A percentile compares a stretch with the other conserved stretches of the same genome.
Conservation (phyloP, 2,113 vertebrate genomes). For the Pollimyrus isidori region DNA sequence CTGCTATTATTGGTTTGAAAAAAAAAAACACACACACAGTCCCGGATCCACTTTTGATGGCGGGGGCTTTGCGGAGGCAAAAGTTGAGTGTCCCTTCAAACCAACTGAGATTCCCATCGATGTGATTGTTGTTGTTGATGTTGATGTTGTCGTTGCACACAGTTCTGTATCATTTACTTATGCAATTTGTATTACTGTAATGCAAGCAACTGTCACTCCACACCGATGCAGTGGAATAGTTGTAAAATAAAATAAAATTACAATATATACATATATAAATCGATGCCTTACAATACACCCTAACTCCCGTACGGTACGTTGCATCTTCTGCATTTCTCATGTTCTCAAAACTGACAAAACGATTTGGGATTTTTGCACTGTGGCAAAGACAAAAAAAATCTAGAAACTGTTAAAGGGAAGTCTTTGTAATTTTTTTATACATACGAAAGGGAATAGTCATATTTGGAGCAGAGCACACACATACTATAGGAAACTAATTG, state of each 20-base stretch:
- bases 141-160: slow-evolving; percentile 45
- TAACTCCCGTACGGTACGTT: neutral
- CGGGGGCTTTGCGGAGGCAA: slow-evolving; percentile 22
- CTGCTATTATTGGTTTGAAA: slow-evolving; percentile 27
- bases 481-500: neutral
- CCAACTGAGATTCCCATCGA: slow-evolving; percentile 38
- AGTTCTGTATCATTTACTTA: slow-evolving; percentile 47
- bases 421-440: neutral
- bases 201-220: slow-evolving; percentile 36
- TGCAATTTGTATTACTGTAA: slow-evolving; percentile 52
- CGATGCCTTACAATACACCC: slow-evolving; percentile 9
- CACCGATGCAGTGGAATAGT: slow-evolving; percentile 31
- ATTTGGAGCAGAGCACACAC: neutral
- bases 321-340: neutral
- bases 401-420: neutral
- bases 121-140: slow-evolving; percentile 45
- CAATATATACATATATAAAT: slow-evolving; percentile 17
- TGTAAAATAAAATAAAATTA: slow-evolving; percentile 24
- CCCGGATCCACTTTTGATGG: slow-evolving; percentile 5
- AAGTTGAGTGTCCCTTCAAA: slow-evolving; percentile 20
- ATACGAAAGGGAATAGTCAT: neutral
- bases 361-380: neutral
- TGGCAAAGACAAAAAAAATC: neutral
- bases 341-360: neutral
- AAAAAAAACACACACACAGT: slow-evolving; percentile 17